phyloP scores from a whole-genome alignment of 1,140 invertebrate species.

The Bradysia coprophila region DNA sequence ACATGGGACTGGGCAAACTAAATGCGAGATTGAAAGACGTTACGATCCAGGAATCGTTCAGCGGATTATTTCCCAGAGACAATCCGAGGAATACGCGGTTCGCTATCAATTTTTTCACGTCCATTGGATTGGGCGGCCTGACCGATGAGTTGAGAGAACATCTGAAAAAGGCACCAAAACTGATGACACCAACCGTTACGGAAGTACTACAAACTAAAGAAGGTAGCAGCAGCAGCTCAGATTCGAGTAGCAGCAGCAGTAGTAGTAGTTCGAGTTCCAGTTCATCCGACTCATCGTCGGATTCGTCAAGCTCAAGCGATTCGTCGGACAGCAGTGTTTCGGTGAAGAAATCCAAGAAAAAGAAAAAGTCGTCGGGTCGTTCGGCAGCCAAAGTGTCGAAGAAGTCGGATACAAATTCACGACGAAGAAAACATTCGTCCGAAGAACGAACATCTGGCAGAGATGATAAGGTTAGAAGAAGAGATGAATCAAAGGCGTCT shows the following conservation, averaged over 20 bases:
- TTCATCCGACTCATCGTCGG: not conserved
- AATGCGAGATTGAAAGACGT: conserved; percentile 79
- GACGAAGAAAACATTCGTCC: too few species aligned
- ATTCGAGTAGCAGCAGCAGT: conserved; percentile 8
- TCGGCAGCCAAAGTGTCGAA: too few species aligned
- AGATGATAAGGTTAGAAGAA: not conserved
- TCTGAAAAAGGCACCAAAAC: conserved; percentile 63
- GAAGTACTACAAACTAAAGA: not conserved
- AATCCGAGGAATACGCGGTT: conserved; percentile 94
- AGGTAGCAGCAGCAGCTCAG: conserved; percentile 4
- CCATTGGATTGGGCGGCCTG: conserved; percentile 90
- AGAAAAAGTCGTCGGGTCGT: too few species aligned
- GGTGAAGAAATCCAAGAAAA: not conserved
- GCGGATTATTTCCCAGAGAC: conserved; percentile 87
- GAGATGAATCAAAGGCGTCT: not conserved
- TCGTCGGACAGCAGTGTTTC: not conserved
- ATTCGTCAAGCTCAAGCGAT: not conserved
- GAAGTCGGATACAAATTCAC: too few species aligned
- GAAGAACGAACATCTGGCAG: not conserved
- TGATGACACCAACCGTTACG: conserved; percentile 5
- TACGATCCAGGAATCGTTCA: conserved; percentile 69
- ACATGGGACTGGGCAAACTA: conserved; percentile 84
- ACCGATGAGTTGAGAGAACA: conserved; percentile 88
- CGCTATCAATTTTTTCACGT: conserved; percentile 98
- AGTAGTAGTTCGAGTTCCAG: conserved; percentile 8